Percentiles rank a stretch among this genome's conserved stretches.
These are phyloP conservation scores for Poecilus cupreus DNA, from an alignment of 2,888 invertebrate genomes.

Conservation along the genomic window DNA sequence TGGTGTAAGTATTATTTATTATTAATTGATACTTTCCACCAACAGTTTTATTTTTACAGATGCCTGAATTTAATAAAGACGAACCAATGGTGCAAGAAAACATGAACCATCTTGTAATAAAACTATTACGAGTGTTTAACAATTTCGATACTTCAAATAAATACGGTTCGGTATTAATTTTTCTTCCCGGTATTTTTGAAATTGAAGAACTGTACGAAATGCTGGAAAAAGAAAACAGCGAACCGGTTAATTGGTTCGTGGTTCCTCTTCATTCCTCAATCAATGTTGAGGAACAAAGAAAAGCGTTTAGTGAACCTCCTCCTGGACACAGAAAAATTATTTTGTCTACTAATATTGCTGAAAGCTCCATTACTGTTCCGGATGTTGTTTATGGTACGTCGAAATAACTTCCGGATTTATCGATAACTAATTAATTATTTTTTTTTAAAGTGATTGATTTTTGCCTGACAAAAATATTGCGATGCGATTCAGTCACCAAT, in stretches of 20 bases:
- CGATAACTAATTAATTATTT: too few relatives aligned
- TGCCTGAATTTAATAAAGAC: slow-evolving; percentile 76
- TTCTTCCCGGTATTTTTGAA: slow-evolving; percentile 91
- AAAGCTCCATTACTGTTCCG: slow-evolving; percentile 93
- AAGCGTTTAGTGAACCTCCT: slow-evolving; percentile 78
- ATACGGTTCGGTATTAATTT: slow-evolving; percentile 85
- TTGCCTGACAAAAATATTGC: slow-evolving; percentile 89
- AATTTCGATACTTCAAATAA: slow-evolving; percentile 74
- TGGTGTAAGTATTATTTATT: slow-evolving; percentile 34
- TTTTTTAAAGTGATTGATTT: slow-evolving; percentile 88
- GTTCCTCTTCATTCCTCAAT: slow-evolving; percentile 79
- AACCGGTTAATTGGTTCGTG: slow-evolving; percentile 67
- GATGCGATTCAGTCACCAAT: slow-evolving; percentile 85
- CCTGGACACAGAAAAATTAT: slow-evolving; percentile 86
- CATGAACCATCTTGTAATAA: slow-evolving; percentile 71
- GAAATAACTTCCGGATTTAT: not conserved
- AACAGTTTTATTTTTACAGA: slow-evolving; percentile 71
- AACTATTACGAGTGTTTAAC: slow-evolving; percentile 80
- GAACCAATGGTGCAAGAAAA: slow-evolving; percentile 74
- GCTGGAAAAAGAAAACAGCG: slow-evolving; percentile 65
- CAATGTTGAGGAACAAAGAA: slow-evolving; percentile 79
- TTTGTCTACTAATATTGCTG: slow-evolving; percentile 93
- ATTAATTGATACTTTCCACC: too few relatives aligned
- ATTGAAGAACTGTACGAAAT: slow-evolving; percentile 82
- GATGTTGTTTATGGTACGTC: slow-evolving; percentile 86